Evolutionary conservation across 2,113 vertebrate species (phyloP).

Genomic region (Heliornis fulica): DNA sequence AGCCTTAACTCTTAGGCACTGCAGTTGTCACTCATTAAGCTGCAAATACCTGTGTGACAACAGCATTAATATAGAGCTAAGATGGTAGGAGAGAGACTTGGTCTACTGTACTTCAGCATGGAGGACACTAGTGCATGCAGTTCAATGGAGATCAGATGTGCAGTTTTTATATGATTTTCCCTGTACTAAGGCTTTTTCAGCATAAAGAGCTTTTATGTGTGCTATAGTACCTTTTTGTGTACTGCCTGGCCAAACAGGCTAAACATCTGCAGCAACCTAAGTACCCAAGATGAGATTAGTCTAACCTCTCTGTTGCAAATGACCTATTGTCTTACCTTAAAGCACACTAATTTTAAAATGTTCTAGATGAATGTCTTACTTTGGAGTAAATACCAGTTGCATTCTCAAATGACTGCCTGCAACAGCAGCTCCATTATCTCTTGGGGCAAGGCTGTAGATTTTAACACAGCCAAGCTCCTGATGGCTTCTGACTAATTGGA

Average conservation of each 20-base stretch:
- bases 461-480: neutral
- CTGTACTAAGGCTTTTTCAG: neutral
- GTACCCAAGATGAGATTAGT: neutral
- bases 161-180: neutral
- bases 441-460: neutral
- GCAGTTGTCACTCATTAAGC: neutral
- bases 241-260: neutral
- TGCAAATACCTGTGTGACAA: neutral
- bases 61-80: neutral
- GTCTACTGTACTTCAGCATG: neutral
- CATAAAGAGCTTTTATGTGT: neutral
- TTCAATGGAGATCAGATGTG: neutral
- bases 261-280: neutral
- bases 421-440: neutral
- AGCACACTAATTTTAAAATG: neutral
- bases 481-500: neutral
- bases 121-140: neutral
- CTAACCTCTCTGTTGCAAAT: neutral
- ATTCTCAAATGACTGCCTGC: neutral
- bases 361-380: neutral
- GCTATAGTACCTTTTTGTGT: neutral
- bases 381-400: neutral
- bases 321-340: neutral
- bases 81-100: neutral
- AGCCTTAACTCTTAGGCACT: neutral